Conservation (phyloP, 1,140 invertebrate species). For the Drosophila pseudoobscura region DNA sequence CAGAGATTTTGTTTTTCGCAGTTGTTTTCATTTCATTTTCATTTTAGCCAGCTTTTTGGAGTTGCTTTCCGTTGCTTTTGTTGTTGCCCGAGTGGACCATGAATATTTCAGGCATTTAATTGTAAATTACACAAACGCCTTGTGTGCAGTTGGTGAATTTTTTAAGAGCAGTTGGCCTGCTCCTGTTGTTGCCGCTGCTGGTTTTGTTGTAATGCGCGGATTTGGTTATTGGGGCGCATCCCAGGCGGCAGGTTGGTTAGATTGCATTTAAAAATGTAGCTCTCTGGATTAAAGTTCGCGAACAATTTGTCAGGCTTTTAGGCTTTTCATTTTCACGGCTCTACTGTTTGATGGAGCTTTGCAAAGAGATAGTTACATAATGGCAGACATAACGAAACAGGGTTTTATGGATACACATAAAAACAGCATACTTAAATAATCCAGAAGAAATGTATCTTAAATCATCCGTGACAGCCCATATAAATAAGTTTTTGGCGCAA, state of each 20-base stretch:
- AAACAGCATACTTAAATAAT: too few species aligned
- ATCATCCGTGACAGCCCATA: too few species aligned
- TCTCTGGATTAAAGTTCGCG: slow-evolving; percentile 47
- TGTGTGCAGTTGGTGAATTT: slow-evolving; percentile 68
- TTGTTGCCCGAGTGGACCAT: slow-evolving; percentile 36
- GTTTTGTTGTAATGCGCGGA: slow-evolving; percentile 55
- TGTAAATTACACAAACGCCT: slow-evolving; percentile 78
- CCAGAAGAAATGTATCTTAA: too few species aligned
- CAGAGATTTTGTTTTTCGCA: slow-evolving; percentile 36
- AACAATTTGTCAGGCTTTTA: slow-evolving; percentile 30
- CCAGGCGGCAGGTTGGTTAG: slow-evolving; percentile 36
- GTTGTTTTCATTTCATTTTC: slow-evolving; percentile 36
- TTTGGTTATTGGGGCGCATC: slow-evolving; percentile 61
- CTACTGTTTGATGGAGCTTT: neutral
- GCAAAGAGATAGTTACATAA: neutral
- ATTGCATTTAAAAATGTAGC: slow-evolving; percentile 53
- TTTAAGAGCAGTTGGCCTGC: slow-evolving; percentile 47
- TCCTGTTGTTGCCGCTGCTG: slow-evolving; percentile 17
- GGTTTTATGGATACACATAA: too few species aligned
- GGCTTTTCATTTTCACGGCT: slow-evolving; percentile 19
- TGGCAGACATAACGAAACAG: too few species aligned
- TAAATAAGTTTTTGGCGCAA: too few species aligned
- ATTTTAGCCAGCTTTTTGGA: slow-evolving; percentile 48
- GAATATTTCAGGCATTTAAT: slow-evolving; percentile 78
- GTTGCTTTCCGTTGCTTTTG: slow-evolving; percentile 13